These are phyloP conservation scores for Mustelus asterias DNA, from an alignment of 2,113 vertebrate species.

Conservation along the genomic window DNA sequence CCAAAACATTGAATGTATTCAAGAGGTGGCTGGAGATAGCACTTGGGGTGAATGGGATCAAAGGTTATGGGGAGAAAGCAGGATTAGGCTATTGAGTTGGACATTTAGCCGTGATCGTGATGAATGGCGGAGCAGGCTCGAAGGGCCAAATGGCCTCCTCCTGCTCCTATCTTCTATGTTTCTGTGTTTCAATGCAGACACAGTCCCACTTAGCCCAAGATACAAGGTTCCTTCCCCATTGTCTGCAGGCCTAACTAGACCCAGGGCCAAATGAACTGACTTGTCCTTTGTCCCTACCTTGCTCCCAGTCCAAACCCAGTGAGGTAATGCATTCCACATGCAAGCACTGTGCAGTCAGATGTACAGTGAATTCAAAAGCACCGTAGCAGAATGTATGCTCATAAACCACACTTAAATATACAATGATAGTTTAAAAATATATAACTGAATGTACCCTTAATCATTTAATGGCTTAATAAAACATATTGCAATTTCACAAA, in stretches of 20 bases:
- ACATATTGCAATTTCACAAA: background rate
- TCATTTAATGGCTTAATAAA: background rate
- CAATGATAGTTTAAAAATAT: background rate
- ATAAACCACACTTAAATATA: background rate
- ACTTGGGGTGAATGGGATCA: no score
- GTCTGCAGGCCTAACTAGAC: background rate
- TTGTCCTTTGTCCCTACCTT: background rate
- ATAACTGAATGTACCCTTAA: background rate
- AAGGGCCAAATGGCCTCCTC: no score
- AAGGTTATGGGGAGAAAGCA: no score
- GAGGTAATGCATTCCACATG: background rate
- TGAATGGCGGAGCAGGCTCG: no score
- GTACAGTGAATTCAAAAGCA: background rate
- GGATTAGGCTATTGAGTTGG: no score
- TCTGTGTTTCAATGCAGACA: no score
- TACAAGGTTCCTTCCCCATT: background rate
- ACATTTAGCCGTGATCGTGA: no score
- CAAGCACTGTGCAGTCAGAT: background rate
- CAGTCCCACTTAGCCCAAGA: background rate
- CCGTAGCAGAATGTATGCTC: background rate
- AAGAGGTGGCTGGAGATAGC: no score
- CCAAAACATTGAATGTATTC: no score
- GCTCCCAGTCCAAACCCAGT: background rate
- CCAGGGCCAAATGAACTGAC: background rate
- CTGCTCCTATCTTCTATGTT: no score